A percentile compares a stretch with the other conserved stretches of the same genome.
phyloP scores from a whole-genome alignment of 2,797 vertebrate genomes.

The Coccyzus lansbergi region DNA sequence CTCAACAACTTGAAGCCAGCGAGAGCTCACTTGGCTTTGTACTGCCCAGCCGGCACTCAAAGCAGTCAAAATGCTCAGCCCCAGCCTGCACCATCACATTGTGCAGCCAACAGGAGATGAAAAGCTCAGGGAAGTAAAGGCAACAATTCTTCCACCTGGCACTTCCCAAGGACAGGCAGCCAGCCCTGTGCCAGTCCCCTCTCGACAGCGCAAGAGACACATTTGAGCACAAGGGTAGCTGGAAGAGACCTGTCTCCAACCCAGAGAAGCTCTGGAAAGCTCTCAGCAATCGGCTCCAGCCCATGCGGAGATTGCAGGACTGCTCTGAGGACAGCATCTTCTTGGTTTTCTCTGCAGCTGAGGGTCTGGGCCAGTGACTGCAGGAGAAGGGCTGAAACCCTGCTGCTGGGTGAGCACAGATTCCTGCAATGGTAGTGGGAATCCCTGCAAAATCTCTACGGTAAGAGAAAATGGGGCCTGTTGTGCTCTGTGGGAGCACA shows the following conservation, averaged over 20 bases:
- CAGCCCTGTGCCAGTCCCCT: not conserved
- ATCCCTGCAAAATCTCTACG: not conserved
- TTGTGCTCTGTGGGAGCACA: not conserved
- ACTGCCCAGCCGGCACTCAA: not conserved
- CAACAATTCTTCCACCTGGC: not conserved
- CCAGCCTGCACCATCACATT: not conserved
- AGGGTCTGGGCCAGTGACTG: not conserved
- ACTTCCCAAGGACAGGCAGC: not conserved
- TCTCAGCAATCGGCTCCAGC: not conserved
- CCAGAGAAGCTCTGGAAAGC: not conserved
- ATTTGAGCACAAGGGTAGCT: not conserved
- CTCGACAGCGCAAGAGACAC: too few species aligned
- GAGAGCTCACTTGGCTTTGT: not conserved
- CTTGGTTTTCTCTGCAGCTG: not conserved
- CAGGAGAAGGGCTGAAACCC: not conserved
- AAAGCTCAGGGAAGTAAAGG: not conserved
- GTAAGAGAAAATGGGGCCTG: not conserved
- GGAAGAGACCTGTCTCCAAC: not conserved
- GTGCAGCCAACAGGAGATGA: not conserved
- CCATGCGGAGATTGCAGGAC: rapidly evolving
- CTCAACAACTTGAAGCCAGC: not conserved
- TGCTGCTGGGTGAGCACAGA: not conserved
- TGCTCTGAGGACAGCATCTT: not conserved
- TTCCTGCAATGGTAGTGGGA: not conserved
- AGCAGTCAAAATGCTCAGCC: not conserved